Base-by-base conservation (phyloP, 2,797 vertebrate genomes). In the Megalops cyprinoides region DNA sequence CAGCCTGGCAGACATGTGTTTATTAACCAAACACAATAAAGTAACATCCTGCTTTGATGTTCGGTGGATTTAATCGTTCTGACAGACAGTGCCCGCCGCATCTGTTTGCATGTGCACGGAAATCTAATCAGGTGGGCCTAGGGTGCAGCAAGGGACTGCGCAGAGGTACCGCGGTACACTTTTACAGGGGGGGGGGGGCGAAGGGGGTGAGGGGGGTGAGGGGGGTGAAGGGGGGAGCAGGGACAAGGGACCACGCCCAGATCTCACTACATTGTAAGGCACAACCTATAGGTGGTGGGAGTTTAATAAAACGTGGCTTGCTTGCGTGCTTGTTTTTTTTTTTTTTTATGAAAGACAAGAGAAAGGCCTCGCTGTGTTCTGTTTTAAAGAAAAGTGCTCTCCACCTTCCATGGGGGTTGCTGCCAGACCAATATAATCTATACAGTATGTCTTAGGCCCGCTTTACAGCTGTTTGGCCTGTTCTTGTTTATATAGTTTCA, bases 41-140 rank as follows among this genome's bases (percentile, higher is more conserved):
- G 44, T 37, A 82, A 79, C 80, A 39, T 76, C 42, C 46, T 60
- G 51, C 58, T 82, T 46, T 85, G 69, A 74, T 76, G 79, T 60
- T 67, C 25, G 58, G 2, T 67, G 37, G 76, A 80, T 74, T 74
- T 31, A 34, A 77, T 82, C 23, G 74, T 60, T 73, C 4, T 76
- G 51, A 79, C 62, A 65, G 60, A 34, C 60, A 49, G 34, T 76
- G 80, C 31, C 9, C 53, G 48, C 65, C 15, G 74, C 56, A 83
- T 74, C 39, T 77, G 78, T 80, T 49, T 39, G 53, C 51, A 62
- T 39, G 28, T 42, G 60, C 25, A 18, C n/a, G 4, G 55, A 79
- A 69, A 82, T 49, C 74, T 48, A 69, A 79, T 69, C 81, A 55
- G 78, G 77, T 76, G 42, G 60, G 60, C 1, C 12, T 34, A 15